Percentiles rank a stretch among this genome's conserved stretches.
phyloP scores from a whole-genome alignment of 2,888 invertebrate genomes.

The Xestia ashworthii region DNA sequence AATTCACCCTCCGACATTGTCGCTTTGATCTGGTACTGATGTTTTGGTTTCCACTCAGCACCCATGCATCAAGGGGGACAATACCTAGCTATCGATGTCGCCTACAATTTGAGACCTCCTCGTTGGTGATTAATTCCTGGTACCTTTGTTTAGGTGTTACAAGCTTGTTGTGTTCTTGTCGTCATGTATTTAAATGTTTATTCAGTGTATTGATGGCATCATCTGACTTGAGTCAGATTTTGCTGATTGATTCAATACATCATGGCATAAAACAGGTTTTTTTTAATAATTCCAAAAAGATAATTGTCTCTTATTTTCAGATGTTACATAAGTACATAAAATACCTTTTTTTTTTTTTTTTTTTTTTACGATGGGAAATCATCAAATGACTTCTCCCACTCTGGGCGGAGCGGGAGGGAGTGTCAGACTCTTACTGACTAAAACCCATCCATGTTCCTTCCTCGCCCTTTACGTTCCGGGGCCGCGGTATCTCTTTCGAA shows the following conservation, averaged over 20 bases:
- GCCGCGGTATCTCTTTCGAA: no score
- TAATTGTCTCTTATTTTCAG: background rate
- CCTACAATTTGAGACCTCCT: constrained; percentile 81
- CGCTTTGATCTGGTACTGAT: constrained; percentile 86
- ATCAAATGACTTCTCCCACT: no score
- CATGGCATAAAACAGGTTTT: background rate
- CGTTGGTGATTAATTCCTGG: constrained; percentile 77
- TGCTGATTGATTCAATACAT: no score
- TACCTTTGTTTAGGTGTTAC: constrained; percentile 45
- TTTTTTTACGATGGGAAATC: no score
- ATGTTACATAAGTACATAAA: background rate
- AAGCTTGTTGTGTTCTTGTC: background rate
- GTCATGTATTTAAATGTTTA: no score
- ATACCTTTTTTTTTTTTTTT: no score
- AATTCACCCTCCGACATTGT: constrained; percentile 87
- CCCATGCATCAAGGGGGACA: constrained; percentile 66
- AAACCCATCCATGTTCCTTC: no score
- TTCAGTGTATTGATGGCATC: no score
- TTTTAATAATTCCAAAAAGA: background rate
- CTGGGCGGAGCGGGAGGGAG: no score
- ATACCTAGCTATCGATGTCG: constrained; percentile 78
- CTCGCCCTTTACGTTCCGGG: no score
- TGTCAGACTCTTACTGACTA: no score
- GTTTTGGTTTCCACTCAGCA: constrained; percentile 83
- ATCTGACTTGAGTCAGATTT: no score